Evolutionary conservation across 2,113 vertebrate species (phyloP), one percentile per base, ranked within the genome.

Genomic region (Egretta garzetta): DNA sequence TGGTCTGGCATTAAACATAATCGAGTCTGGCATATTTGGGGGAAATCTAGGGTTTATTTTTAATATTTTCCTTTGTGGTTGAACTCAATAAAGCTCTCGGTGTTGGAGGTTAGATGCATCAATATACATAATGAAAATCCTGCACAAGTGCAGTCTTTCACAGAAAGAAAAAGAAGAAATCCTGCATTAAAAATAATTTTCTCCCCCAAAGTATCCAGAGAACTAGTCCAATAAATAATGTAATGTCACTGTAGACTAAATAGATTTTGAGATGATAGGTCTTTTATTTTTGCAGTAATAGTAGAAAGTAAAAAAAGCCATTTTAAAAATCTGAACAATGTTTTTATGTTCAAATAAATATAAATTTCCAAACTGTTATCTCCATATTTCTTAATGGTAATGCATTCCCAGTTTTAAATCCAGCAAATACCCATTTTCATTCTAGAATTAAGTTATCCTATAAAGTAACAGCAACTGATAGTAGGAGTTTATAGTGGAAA

Each of bases 401-500:
- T 94, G 66, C 70, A 89, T 95, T 97, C 70, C 91, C 88, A 79
- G 86, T 88, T 89, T 89, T 92, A 95, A 96, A 95, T 91, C 71
- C 75, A 89, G 96, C 28, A 83, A 89, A 95, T 93, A 81, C 82
- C 84, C 97, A 96, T 96, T 97, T 97, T 96, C 86, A 47, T 76
- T 92, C 89, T 90, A 92, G 62, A 94, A 96, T 97, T 80, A 97
- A 98, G 96, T 97, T 96, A 60, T 91, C 47, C 90, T 91, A 90
- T 90, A 96, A 95, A 91, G 85, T 94, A 95, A 92, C 92, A 93
- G 70, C 94, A 83, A 59, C 87, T 91, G 93, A 93, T 97, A 94
- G 93, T 89, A 81, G 93, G 93, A 97, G 96, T 98, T 98, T 96
- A 95, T 91, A 83, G 88, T 82, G 89, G 88, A 95, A 96, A 90